Evolutionary conservation across 2,113 vertebrate species (phyloP), one percentile per base, ranked within the genome.

Genomic region (Seriola dumerili): DNA sequence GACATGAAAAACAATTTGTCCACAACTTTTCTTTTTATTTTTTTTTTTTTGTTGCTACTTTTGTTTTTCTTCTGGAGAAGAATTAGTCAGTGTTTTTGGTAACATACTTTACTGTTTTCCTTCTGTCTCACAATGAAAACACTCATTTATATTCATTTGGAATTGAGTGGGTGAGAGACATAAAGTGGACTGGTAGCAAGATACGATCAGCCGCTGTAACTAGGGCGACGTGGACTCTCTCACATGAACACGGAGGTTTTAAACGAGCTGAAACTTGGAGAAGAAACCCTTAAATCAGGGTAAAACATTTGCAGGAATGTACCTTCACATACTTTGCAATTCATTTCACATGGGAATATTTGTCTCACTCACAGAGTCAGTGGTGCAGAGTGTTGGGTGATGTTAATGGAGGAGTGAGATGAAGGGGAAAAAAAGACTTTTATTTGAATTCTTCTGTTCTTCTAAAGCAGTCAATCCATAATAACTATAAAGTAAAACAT

Each of bases 141-240:
- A 95, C 85, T 93, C 90, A 91, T 94, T 94, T 92, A 92, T 94
- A 94, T 90, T 95, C 74, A 94, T 94, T 93, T 92, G 84, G 90
- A 89, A 91, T 83, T 58, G 88, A 90, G 84, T 86, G 88, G 89
- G 88, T 83, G 89, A 89, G 91, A 89, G 84, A 88, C 79, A 77
- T 48, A 71, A 81, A 91, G 87, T 79, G 79, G 84, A 75, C 84
- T 23, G 82, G 89, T 78, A 62, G 88, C 57, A 1, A 91, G 92
- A 94, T 93, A 93, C 13, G 72, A 93, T 92, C 92, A 81, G 85
- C 72, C 72, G 46, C 88, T 74, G 69, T 25, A 62, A 64, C 65
- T 64, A 67, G 75, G 78, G 84, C 38, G 23, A 76, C 36, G 64
- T 80, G 76, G 63, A 67, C 71, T 85, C 59, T 85, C 73, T 55